These are phyloP conservation scores for Rhineura floridana DNA, from an alignment of 2,113 vertebrate genomes.

Conservation along the genomic window DNA sequence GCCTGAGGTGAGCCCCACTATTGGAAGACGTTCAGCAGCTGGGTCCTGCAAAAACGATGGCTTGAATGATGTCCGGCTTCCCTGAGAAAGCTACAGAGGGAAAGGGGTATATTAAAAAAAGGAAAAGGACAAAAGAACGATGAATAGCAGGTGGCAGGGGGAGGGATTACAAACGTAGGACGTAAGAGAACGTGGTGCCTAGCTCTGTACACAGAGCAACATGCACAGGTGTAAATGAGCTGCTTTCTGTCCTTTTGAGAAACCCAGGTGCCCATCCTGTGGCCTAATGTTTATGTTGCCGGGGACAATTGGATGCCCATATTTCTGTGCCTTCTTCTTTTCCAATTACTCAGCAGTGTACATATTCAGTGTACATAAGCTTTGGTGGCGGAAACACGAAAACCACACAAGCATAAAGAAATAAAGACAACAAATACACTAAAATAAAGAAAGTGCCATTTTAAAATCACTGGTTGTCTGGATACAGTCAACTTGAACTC, in stretches of 20 bases:
- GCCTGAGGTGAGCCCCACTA: not conserved
- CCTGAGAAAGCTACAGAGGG: not conserved
- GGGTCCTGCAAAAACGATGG: not conserved
- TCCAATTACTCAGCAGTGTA: not conserved
- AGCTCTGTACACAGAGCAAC: not conserved
- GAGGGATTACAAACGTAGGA: not conserved
- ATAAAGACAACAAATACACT: not conserved
- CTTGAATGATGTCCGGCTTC: not conserved
- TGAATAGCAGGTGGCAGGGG: no score
- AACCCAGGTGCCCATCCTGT: not conserved
- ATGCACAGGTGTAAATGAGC: not conserved
- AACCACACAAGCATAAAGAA: not conserved
- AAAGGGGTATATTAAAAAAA: not conserved
- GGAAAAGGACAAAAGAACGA: not conserved
- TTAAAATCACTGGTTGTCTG: not conserved
- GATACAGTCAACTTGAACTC: not conserved
- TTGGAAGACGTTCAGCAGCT: not conserved
- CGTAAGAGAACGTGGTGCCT: not conserved
- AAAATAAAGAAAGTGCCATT: not conserved
- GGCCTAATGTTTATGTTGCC: constrained; percentile 4
- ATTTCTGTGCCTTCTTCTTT: not conserved
- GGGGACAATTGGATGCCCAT: not conserved
- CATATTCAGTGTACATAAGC: not conserved
- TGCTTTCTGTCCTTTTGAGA: not conserved
- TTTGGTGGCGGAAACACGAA: not conserved